A percentile compares a stretch with the other conserved stretches of the same genome.
phyloP scores from a whole-genome alignment of 1,140 invertebrate species.

The Hermetia illucens region DNA sequence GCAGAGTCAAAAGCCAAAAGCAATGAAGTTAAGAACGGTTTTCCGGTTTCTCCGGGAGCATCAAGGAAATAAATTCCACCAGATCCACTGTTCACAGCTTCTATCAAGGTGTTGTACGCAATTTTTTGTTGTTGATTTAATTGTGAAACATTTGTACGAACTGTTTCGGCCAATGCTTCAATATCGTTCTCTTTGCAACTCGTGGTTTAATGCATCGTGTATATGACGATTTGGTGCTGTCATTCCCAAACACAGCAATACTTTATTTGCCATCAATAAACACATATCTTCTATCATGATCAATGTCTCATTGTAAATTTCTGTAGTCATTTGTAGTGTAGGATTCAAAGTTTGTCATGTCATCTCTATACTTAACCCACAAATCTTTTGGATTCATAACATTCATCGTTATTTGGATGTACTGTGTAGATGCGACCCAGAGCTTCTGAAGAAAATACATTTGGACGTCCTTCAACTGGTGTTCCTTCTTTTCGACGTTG shows the following conservation, averaged over 20 bases:
- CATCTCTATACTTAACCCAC: slow-evolving; percentile 20
- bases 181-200: slow-evolving; percentile 14
- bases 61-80: slow-evolving; percentile 18
- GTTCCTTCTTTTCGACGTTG: slow-evolving; percentile 21
- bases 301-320: slow-evolving; percentile 18
- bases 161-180: slow-evolving; percentile 2
- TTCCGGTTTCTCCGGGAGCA: slow-evolving; percentile 30
- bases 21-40: slow-evolving; percentile 6
- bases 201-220: slow-evolving; percentile 9
- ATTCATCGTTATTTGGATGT: no score
- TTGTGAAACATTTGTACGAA: not conserved
- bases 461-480: slow-evolving; percentile 25
- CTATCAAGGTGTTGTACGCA: slow-evolving; percentile 10
- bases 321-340: slow-evolving; percentile 9
- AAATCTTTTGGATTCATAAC: slow-evolving; percentile 14
- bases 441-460: slow-evolving; percentile 12
- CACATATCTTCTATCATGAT: slow-evolving; percentile 17
- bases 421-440: no score
- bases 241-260: slow-evolving; percentile 9
- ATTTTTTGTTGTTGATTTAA: slow-evolving; percentile 7
- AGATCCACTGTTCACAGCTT: slow-evolving; percentile 7
- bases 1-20: slow-evolving; percentile 24
- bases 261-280: slow-evolving; percentile 9
- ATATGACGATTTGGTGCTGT: slow-evolving; percentile 8
- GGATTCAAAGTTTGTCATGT: no score